A percentile compares a stretch with the other conserved stretches of the same genome.
Evolutionary conservation across 2,888 invertebrate genomes (phyloP).

Genomic region (Thecophora atra): DNA sequence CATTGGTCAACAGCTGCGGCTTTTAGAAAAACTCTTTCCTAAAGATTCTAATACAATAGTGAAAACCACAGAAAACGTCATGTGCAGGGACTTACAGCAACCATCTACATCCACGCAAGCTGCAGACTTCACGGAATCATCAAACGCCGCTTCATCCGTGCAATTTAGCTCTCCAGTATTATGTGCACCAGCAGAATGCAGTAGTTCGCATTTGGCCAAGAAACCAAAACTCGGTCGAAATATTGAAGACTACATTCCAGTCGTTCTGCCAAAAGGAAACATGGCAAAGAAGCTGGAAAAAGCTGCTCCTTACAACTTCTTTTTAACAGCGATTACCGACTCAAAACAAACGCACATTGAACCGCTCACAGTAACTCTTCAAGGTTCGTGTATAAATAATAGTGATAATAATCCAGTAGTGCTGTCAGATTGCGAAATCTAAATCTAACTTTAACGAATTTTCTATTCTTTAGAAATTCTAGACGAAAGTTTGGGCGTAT

Average conservation of each 20-base stretch:
- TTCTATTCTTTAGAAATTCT: constrained; percentile 75
- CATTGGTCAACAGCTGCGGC: constrained; percentile 72
- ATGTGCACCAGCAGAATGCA: constrained; percentile 14
- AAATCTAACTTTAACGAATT: too few species aligned
- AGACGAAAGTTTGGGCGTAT: constrained; percentile 78
- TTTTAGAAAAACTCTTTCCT: constrained; percentile 65
- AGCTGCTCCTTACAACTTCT: constrained; percentile 78
- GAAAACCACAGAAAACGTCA: neutral
- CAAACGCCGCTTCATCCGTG: neutral
- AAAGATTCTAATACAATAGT: constrained; percentile 32
- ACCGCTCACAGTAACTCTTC: constrained; percentile 75
- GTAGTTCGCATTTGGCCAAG: constrained; percentile 57
- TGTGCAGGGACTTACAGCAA: neutral
- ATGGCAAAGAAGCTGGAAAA: constrained; percentile 75
- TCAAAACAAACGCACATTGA: constrained; percentile 73
- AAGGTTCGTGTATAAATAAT: constrained; percentile 65
- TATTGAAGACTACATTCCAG: constrained; percentile 67
- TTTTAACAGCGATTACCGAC: constrained; percentile 77
- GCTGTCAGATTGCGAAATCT: too few species aligned
- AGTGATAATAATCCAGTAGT: too few species aligned
- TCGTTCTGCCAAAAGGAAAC: constrained; percentile 70
- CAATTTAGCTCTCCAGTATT: neutral
- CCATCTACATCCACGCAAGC: constrained; percentile 29
- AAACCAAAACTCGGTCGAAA: constrained; percentile 60
- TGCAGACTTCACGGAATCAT: neutral